Evolutionary conservation across 2,113 vertebrate species (phyloP).

Genomic region (Poicephalus gulielmi): DNA sequence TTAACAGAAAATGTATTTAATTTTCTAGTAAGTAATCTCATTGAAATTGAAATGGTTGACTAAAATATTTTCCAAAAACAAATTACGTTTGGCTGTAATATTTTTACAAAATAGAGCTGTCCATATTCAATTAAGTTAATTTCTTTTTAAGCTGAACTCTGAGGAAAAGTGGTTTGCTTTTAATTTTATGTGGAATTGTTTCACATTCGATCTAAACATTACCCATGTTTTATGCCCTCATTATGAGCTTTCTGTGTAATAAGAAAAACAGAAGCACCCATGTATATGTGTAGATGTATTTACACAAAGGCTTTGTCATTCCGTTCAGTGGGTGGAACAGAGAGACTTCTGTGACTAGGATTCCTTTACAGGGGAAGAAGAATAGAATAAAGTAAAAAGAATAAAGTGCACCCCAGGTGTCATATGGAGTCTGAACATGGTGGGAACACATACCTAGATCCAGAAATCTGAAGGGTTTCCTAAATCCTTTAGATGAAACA

Average conservation of each 20-base stretch:
- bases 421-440: not conserved
- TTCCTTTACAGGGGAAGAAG: not conserved
- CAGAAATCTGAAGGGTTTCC: not conserved
- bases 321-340: not conserved
- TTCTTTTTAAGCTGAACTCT: conserved; percentile 20
- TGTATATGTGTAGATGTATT: not conserved
- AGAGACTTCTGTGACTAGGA: rapidly evolving
- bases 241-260: conserved; percentile 11
- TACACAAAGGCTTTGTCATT: not conserved
- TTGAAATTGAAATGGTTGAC: conserved; percentile 57
- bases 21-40: conserved; percentile 69
- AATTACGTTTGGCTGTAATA: conserved; percentile 49
- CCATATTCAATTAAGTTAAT: conserved; percentile 57
- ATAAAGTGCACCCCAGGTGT: not conserved
- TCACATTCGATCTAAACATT: not conserved
- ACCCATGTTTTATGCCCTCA: not conserved
- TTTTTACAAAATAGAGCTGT: conserved; percentile 56
- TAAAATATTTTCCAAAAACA: conserved; percentile 58
- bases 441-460: not conserved
- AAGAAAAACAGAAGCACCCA: not conserved
- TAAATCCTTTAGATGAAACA: not conserved
- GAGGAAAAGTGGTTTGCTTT: not conserved
- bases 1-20: conserved; percentile 74
- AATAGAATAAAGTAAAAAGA: not conserved
- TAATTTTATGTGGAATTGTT: conserved; percentile 24